Conservation (phyloP, 2,113 vertebrate species). For the Sylvilagus bachmani region DNA sequence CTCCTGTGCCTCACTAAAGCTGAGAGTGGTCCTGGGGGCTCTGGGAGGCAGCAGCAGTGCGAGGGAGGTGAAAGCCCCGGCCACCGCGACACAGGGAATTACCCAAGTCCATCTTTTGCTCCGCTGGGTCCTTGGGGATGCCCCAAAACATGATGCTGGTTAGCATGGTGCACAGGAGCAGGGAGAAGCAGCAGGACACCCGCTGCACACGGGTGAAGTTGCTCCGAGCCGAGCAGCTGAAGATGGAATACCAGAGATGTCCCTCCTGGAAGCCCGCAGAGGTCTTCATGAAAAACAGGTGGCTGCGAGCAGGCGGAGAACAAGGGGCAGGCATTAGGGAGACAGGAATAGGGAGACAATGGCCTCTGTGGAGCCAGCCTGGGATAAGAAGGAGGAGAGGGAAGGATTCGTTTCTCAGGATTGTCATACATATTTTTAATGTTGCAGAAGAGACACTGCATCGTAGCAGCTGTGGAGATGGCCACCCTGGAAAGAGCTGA, state of each 20-base stretch:
- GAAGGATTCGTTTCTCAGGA: not conserved
- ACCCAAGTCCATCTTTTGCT: slow-evolving; percentile 99
- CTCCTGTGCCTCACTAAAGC: not conserved
- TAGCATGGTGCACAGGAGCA: slow-evolving; percentile 98
- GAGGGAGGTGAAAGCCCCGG: not conserved
- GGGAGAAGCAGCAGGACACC: slow-evolving; percentile 96
- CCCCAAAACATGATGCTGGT: slow-evolving; percentile 99
- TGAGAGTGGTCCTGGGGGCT: not conserved
- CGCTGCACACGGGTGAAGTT: slow-evolving; percentile 95
- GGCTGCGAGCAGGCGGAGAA: slow-evolving; percentile 86
- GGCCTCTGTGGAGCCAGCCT: not conserved
- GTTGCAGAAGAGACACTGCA: not conserved
- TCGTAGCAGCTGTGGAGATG: not conserved
- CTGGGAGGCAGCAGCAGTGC: not conserved
- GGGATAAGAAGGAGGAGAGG: not conserved
- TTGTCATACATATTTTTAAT: not conserved
- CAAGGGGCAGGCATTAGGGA: not conserved
- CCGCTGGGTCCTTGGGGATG: slow-evolving; percentile 94
- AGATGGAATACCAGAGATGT: slow-evolving; percentile 97
- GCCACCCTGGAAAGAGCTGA: not conserved
- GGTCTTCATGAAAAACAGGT: slow-evolving; percentile 96
- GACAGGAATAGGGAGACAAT: not conserved
- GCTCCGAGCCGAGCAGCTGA: slow-evolving; percentile 93
- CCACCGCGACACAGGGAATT: slow-evolving; percentile 29
- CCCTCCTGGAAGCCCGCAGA: slow-evolving; percentile 95